These are phyloP conservation scores for Papilio polytes DNA, from an alignment of 1,140 invertebrate genomes.

Conservation along the genomic window DNA sequence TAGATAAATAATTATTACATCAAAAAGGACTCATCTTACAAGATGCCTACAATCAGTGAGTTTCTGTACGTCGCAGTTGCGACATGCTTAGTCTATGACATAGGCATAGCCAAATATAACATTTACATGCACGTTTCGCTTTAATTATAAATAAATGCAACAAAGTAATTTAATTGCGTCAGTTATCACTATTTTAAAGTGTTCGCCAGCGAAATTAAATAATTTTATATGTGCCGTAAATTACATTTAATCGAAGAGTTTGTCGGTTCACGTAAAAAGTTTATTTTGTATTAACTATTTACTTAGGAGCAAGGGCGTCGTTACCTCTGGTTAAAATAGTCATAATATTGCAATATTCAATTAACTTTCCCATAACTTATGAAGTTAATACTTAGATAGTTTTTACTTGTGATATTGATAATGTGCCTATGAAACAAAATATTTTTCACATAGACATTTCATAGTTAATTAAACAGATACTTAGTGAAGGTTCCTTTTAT, in stretches of 20 bases:
- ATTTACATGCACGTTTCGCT: background rate
- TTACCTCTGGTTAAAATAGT: background rate
- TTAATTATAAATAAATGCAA: slow-evolving; percentile 50
- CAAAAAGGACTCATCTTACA: too few species aligned
- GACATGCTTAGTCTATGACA: too few species aligned
- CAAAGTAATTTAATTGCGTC: slow-evolving; percentile 71
- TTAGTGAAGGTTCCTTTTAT: background rate
- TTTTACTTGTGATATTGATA: background rate
- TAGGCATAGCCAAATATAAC: background rate
- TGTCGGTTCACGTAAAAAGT: background rate
- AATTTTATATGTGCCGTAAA: slow-evolving; percentile 76
- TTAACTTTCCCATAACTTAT: background rate
- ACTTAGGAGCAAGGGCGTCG: background rate
- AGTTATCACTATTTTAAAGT: slow-evolving; percentile 71
- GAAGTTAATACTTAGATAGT: background rate
- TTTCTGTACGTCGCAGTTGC: too few species aligned
- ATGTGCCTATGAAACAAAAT: background rate
- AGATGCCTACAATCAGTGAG: too few species aligned
- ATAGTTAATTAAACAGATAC: background rate
- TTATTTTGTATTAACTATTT: slow-evolving; percentile 20
- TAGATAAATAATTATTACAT: too few species aligned
- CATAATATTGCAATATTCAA: background rate
- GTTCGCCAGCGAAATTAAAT: slow-evolving; percentile 63
- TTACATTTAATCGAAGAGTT: slow-evolving; percentile 66
- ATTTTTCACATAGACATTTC: background rate